Conservation (phyloP, 37 sponge, comb jelly and placozoan genomes). For the Beroe ovata region DNA sequence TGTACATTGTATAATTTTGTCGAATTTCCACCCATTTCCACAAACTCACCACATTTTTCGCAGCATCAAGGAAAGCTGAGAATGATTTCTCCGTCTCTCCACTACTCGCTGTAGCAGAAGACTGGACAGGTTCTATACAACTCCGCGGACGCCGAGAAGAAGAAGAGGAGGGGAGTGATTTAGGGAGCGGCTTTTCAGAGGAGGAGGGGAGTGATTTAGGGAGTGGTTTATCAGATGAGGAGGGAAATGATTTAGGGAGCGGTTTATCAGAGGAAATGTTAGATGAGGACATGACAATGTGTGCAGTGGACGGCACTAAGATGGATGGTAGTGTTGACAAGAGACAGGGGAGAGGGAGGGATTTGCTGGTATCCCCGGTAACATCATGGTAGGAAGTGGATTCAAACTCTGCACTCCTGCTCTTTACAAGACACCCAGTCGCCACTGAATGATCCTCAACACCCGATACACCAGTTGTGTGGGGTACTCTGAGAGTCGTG, state of each 20-base stretch:
- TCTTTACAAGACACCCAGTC: too few species aligned
- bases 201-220: background rate
- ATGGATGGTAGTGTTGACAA: background rate
- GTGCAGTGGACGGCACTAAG: background rate
- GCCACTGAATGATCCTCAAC: too few species aligned
- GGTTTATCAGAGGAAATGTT: background rate
- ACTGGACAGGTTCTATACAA: background rate
- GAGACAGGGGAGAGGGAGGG: background rate
- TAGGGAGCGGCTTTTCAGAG: background rate
- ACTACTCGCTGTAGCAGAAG: background rate
- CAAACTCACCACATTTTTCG: background rate
- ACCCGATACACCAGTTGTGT: too few species aligned
- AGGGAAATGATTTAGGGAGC: background rate
- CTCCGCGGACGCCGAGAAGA: background rate
- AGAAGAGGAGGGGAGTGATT: background rate
- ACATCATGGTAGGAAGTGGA: background rate
- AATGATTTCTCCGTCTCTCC: background rate
- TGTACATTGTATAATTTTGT: too few species aligned
- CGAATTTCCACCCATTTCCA: too few species aligned
- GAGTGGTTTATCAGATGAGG: background rate
- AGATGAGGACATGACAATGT: background rate
- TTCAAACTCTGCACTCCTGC: background rate
- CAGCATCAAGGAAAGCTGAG: background rate
- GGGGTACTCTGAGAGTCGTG: too few species aligned
- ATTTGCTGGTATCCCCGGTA: background rate